Evolutionary conservation across 2,113 vertebrate genomes (phyloP), one percentile per base, ranked within the genome.

Genomic region (Rattus rattus): DNA sequence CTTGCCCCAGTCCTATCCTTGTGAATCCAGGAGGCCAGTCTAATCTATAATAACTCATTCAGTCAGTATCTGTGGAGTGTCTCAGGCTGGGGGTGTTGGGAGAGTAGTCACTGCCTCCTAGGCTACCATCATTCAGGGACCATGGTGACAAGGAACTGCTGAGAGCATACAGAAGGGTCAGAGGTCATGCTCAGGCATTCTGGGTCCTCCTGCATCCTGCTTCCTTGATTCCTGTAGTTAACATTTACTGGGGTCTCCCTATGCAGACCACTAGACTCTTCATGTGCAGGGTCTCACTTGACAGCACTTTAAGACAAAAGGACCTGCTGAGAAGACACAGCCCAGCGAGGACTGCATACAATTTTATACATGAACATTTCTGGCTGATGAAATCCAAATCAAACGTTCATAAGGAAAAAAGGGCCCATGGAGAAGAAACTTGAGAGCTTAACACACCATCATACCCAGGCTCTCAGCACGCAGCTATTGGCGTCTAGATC

Each of bases 361-460:
- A 75, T 84, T 94, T 84, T 43, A 94, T 91, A 14, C 85, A 79
- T 80, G 87, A 75, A 86, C 56, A 91, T 43, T 92, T 87, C 19
- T 33, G 63, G 59, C 17, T 73, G 56, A 90, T 43, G 77, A 95
- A 92, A 92, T 49, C 33, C 83, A 91, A 87, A 94, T 88, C 52
- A 92, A 81, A 94, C 14, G 91, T 77, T 88, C 76, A 36, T 88
- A 61, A 75, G n/a, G 5, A 36, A n/a, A 70, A 88, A 63, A 39
- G 47, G 72, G 19, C 33, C 4, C 54, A 52, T 54, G 30, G 43
- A 92, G 95, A 83, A 54, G n/a, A 91, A 79, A 36, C 61, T 63
- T 63, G 61, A 9, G 8, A 63, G 61, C 24, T 63, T 63, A 63
- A 9, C 5, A 4, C 61, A 63, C 59, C 1, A 19, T 59, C 59